Evolutionary conservation across 2,888 invertebrate genomes (phyloP), one percentile per base, ranked within the genome.

Genomic region (Drosophila dives): DNA sequence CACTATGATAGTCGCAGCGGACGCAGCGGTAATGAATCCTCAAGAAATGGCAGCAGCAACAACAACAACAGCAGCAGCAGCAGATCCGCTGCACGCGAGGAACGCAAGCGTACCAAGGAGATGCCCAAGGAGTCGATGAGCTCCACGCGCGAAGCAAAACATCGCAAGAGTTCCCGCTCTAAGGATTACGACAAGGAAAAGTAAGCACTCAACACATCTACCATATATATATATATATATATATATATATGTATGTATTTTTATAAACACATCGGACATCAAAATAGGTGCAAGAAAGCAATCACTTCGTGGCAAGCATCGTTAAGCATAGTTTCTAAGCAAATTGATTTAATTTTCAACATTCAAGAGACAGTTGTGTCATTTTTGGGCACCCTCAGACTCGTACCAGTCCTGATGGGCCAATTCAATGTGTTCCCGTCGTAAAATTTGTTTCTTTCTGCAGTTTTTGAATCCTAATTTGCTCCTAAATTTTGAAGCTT

Each of bases 151-250:
- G 92, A 92, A 6, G 92, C 91, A 20, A 92, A 92, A 64, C 90
- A 92, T 0, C 83, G 92, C 58, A 88, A 92, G 58, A 88, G 91
- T 38, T 92, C 92, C 17, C 76, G 91, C 4, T 84, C 84, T 1
- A 87, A 89, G 64, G 92, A 92, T 3, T 91, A 91, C 61, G 92
- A 92, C 17, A 92, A 91, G 55, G 83, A 86, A 26, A 89, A 84
- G 92, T 92, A 83, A 81, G 69, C 32, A 45, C 2, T 23, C 45
- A 15, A 45, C n/a, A 40, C 40, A n/a, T n/a, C 10, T n/a, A n/a
- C 3, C n/a, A 17, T 8, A n/a, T 3, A 12, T 34, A 12, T 5
- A 34, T 34, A 8, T 38, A 4, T n/a, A 10, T 38, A 8, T 38
- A 38, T 38, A 38, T n/a, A n/a, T n/a, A n/a, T n/a, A n/a, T n/a